These are phyloP conservation scores for Cyrtorhinus lividipennis DNA, from an alignment of 1,140 invertebrate genomes.

Conservation along the genomic window DNA sequence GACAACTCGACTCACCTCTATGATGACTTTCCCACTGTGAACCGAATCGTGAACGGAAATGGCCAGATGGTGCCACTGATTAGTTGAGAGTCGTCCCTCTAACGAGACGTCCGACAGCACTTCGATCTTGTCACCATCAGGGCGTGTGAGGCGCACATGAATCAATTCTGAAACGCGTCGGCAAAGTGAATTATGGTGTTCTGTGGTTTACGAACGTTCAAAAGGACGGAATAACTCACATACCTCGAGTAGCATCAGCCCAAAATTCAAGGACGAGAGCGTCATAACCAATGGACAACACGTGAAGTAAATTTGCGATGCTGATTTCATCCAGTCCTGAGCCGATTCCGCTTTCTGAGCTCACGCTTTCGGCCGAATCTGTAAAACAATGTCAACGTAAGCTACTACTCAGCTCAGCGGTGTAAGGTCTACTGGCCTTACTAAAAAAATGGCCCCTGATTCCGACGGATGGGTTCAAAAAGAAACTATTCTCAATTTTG, in stretches of 20 bases:
- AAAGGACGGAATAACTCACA: background rate
- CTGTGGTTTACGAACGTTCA: no score
- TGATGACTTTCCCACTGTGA: constrained; percentile 39
- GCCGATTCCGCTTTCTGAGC: constrained; percentile 14
- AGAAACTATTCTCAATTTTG: no score
- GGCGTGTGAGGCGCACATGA: constrained; percentile 34
- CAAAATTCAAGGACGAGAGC: constrained; percentile 30
- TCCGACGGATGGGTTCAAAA: no score
- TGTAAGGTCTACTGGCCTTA: no score
- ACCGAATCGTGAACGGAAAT: constrained; percentile 43
- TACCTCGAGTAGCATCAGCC: constrained; percentile 24
- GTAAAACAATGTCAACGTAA: no score
- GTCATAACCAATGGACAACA: constrained; percentile 40
- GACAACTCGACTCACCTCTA: constrained; percentile 23
- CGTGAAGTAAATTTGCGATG: constrained; percentile 30
- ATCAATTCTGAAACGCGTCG: constrained; percentile 21
- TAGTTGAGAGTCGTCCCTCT: constrained; percentile 33
- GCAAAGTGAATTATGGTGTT: no score
- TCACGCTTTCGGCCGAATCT: constrained; percentile 17
- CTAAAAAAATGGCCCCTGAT: no score
- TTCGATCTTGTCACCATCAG: constrained; percentile 38
- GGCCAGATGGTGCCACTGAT: constrained; percentile 43
- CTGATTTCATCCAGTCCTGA: constrained; percentile 14
- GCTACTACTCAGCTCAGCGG: no score
- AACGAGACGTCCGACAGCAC: constrained; percentile 38